Evolutionary conservation across 2,888 invertebrate genomes (phyloP).

Genomic region (Homarus gammarus): DNA sequence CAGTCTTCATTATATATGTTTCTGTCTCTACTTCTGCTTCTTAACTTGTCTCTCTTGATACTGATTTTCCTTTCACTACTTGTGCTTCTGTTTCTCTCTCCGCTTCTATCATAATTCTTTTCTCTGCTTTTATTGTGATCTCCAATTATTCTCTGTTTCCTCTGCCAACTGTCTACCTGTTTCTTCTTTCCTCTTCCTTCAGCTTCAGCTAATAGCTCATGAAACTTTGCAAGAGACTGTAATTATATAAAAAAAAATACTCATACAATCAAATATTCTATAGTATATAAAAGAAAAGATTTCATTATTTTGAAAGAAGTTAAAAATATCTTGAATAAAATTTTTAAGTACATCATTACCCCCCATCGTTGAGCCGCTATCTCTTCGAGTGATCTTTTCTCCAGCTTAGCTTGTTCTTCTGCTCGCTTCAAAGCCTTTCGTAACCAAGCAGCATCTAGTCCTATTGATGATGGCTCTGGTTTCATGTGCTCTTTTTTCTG

Average conservation of each 20-base stretch:
- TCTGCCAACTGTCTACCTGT: not conserved
- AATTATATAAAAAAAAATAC: slow-evolving; percentile 8
- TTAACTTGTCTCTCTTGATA: not conserved
- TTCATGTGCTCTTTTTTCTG: slow-evolving; percentile 78
- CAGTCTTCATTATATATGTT: not conserved
- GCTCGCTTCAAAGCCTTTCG: slow-evolving; percentile 82
- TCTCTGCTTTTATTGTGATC: slow-evolving; percentile 25
- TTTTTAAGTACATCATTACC: slow-evolving; percentile 41
- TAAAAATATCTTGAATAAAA: not conserved
- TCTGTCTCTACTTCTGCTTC: not conserved
- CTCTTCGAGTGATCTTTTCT: slow-evolving; percentile 82
- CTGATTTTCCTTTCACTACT: slow-evolving; percentile 8
- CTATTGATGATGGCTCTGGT: not conserved
- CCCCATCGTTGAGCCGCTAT: slow-evolving; percentile 83
- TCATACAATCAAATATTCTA: not conserved
- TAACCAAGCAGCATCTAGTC: slow-evolving; percentile 80
- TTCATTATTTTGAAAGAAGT: not conserved
- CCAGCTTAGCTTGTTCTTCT: slow-evolving; percentile 82
- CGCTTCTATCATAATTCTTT: slow-evolving; percentile 15
- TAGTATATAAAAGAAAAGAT: not conserved
- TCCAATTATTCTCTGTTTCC: slow-evolving; percentile 10
- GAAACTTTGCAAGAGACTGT: slow-evolving; percentile 68
- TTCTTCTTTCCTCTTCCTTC: slow-evolving; percentile 59
- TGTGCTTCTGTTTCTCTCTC: slow-evolving; percentile 31
- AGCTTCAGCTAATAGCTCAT: slow-evolving; percentile 70